Conservation (phyloP, 2,113 vertebrate species). For the Leptodactylus fuscus region DNA sequence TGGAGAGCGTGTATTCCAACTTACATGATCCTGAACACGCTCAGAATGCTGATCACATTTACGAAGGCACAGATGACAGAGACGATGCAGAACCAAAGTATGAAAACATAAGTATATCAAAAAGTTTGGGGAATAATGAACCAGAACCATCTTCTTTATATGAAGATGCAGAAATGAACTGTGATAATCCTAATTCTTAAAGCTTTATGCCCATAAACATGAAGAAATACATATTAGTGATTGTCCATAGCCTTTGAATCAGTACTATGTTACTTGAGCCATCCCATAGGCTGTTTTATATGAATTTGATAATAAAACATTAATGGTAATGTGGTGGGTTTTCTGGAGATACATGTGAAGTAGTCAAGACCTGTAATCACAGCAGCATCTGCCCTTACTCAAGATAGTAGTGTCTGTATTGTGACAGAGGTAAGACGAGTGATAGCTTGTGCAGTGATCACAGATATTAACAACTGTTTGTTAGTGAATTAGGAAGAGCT, state of each 20-base stretch:
- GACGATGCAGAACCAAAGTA: conserved; percentile 82
- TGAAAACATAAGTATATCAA: conserved; percentile 78
- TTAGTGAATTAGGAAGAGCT: too few relatives aligned
- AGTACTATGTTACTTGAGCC: not conserved
- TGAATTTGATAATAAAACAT: conserved; percentile 6
- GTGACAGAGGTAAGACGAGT: too few relatives aligned
- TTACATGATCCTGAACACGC: conserved; percentile 63
- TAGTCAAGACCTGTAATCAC: too few relatives aligned
- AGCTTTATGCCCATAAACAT: not conserved
- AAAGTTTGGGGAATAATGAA: conserved; percentile 13
- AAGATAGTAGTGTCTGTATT: too few relatives aligned
- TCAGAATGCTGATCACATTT: conserved; percentile 62
- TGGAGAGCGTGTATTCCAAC: conserved; percentile 45
- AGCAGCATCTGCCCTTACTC: too few relatives aligned
- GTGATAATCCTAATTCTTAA: conserved; percentile 18
- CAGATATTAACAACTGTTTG: too few relatives aligned
- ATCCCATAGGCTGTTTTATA: not conserved
- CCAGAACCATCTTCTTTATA: conserved; percentile 13
- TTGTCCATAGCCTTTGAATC: not conserved
- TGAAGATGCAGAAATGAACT: conserved; percentile 54
- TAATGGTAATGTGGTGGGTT: not conserved
- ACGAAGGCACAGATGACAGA: conserved; percentile 53
- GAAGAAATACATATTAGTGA: not conserved
- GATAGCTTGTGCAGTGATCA: too few relatives aligned
- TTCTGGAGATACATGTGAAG: too few relatives aligned